A percentile compares a stretch with the other conserved stretches of the same genome.
Conservation (phyloP, 1,140 invertebrate genomes). For the Bombyx mandarina region DNA sequence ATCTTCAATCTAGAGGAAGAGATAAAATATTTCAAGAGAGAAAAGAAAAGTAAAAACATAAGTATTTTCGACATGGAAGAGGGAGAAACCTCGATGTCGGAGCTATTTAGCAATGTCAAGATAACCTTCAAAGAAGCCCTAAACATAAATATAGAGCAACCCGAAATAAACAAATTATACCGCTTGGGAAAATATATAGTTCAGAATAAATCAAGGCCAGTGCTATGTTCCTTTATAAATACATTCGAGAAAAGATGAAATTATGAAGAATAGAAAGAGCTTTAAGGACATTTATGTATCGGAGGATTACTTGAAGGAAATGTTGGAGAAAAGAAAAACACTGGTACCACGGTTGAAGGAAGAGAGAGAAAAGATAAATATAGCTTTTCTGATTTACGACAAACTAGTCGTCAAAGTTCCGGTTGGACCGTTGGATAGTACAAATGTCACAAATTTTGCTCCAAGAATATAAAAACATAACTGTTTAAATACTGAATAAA, state of each 20-base stretch:
- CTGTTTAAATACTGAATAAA: no score
- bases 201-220: no score
- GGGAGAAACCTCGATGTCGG: constrained; percentile 10
- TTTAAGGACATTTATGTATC: no score
- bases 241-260: constrained; percentile 18
- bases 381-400: constrained; percentile 19
- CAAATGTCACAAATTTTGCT: no score
- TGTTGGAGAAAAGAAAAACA: constrained; percentile 6
- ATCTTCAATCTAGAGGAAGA: constrained; percentile 15
- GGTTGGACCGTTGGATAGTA: no score
- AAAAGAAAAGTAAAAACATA: constrained; percentile 10
- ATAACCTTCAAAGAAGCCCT: background rate
- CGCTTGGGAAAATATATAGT: no score
- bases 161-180: no score
- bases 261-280: constrained; percentile 6
- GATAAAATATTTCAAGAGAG: background rate
- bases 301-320: constrained; percentile 4
- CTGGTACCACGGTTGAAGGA: constrained; percentile 10
- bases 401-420: constrained; percentile 19
- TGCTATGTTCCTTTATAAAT: constrained; percentile 1
- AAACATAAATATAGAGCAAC: no score
- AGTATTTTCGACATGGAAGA: constrained; percentile 10
- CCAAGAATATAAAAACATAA: no score
- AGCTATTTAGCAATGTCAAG: constrained; percentile 13
- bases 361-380: constrained; percentile 18